A percentile compares a stretch with the other conserved stretches of the same genome.
Conservation (phyloP, 23 tunicate species). For the Clavelina lepadiformis region DNA sequence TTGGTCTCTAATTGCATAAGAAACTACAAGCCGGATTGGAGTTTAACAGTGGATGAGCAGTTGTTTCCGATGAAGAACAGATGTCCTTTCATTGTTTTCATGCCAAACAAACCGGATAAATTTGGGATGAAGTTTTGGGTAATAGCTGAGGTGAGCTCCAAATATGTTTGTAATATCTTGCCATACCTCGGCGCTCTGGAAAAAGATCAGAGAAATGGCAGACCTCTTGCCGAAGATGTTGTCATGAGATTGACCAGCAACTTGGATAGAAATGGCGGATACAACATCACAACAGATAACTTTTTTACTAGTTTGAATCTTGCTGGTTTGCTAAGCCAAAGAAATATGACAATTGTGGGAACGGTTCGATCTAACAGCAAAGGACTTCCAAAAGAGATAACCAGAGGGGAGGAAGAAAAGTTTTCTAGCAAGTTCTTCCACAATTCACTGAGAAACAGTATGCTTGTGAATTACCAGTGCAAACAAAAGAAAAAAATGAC, state of each 20-base stretch:
- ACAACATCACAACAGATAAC: slow-evolving; percentile 17
- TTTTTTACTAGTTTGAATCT: slow-evolving; percentile 23
- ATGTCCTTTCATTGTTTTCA: slow-evolving; percentile 21
- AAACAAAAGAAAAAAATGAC: no score
- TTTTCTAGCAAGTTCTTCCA: slow-evolving; percentile 11
- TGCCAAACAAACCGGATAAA: slow-evolving; percentile 17
- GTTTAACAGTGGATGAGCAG: slow-evolving; percentile 14
- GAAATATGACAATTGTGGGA: slow-evolving; percentile 22
- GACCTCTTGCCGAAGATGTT: slow-evolving; percentile 11
- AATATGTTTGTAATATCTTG: slow-evolving; percentile 15
- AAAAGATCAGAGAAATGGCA: slow-evolving; percentile 6
- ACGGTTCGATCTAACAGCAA: slow-evolving; percentile 18
- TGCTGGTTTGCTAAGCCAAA: slow-evolving; percentile 19
- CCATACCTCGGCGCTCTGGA: slow-evolving; percentile 15
- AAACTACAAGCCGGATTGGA: slow-evolving; percentile 15
- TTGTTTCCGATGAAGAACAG: slow-evolving; percentile 17
- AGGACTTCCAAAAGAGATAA: slow-evolving; percentile 17
- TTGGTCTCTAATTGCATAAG: slow-evolving; percentile 6
- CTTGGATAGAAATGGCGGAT: slow-evolving; percentile 12
- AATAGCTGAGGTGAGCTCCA: slow-evolving; percentile 3
- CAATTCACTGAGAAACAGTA: not conserved
- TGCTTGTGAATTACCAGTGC: slow-evolving; percentile 14
- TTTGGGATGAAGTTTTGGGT: not conserved
- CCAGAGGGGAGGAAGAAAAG: slow-evolving; percentile 1
- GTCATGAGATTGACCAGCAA: slow-evolving; percentile 14